phyloP scores from a whole-genome alignment of 2,113 vertebrate species.

The Mastomys coucha region DNA sequence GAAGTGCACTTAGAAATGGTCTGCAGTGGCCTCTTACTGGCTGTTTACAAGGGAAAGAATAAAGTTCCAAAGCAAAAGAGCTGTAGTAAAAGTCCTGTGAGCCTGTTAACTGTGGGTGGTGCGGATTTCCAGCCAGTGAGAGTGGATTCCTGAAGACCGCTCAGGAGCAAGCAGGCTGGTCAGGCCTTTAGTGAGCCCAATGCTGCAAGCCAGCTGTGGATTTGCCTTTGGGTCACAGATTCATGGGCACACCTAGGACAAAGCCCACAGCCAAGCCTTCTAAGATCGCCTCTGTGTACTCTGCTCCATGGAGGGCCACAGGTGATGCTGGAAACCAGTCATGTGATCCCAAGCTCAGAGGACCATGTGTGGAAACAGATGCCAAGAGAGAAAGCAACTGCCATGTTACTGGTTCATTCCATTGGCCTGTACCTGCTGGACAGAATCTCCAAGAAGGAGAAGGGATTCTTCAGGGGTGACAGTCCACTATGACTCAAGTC shows the following conservation, averaged over 20 bases:
- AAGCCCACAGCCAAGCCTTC: background rate
- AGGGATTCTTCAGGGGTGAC: background rate
- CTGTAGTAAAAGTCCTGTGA: conserved; percentile 27
- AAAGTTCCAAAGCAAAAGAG: conserved; percentile 55
- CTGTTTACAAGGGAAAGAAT: conserved; percentile 55
- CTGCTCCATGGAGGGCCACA: background rate
- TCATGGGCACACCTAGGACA: background rate
- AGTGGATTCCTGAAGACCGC: background rate
- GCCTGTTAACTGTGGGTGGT: background rate
- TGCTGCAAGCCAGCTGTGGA: background rate
- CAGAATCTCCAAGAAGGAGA: no score
- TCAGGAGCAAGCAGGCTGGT: background rate
- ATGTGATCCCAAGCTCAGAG: background rate
- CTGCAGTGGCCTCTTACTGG: conserved; percentile 61
- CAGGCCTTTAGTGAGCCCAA: background rate
- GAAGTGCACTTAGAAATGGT: conserved; percentile 49
- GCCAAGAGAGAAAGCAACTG: background rate
- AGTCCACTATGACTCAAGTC: accelerated
- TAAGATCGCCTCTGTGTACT: background rate
- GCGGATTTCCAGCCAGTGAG: background rate
- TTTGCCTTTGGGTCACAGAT: background rate
- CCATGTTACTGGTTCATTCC: background rate
- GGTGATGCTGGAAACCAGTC: background rate
- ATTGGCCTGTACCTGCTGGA: background rate
- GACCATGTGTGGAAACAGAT: background rate